Base-by-base conservation (phyloP, 2,888 invertebrate genomes). In the Sussaba pulchella region DNA sequence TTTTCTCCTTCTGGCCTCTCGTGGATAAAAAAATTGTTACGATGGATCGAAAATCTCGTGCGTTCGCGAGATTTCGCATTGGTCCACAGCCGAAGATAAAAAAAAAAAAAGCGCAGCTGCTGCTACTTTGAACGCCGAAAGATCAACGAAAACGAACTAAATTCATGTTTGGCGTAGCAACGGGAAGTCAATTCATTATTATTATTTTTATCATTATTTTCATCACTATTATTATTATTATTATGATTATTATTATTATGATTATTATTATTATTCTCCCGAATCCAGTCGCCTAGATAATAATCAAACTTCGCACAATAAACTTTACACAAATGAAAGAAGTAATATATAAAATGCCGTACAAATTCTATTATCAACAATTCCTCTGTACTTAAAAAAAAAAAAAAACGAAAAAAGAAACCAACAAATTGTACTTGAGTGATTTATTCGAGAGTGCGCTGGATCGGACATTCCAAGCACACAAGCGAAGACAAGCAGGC, bases 391-490 rank as follows among this genome's bases (percentile, higher is more conserved):
- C 81, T 77, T 77, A 73, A 81, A 50, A 14, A 43, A n/a, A 9
- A 52, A 10, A 52, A 14, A 12, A 12, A 31, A 54, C 19, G 17
- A 47, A 47, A 47, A 50, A 5, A 21, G 21, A 21, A 50, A 50
- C 10, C 1, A 50, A 21, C n/a, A 50, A 31, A 36, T 39, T 69
- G 76, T 73, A 72, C 63, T 77, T 69, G 75, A 80, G 75, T 59
- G 69, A 77, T 57, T 57, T 31, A 31, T 63, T 74, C 31, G 63
- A 72, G 19, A 63, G 39, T 52, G 39, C 76, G 63, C 76, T 77
- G 77, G 76, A 73, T 81, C 77, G 81, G 81, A 81, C 77, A 81
- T 81, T 81, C 76, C 81, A 81, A 70, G 64, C 63, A 78, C 69
- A 76, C 5, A 31, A 45, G 45, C 26, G 19, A 50, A 63, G 57